Conservation (phyloP, 1,140 invertebrate genomes). For the Drosophila sp. region DNA sequence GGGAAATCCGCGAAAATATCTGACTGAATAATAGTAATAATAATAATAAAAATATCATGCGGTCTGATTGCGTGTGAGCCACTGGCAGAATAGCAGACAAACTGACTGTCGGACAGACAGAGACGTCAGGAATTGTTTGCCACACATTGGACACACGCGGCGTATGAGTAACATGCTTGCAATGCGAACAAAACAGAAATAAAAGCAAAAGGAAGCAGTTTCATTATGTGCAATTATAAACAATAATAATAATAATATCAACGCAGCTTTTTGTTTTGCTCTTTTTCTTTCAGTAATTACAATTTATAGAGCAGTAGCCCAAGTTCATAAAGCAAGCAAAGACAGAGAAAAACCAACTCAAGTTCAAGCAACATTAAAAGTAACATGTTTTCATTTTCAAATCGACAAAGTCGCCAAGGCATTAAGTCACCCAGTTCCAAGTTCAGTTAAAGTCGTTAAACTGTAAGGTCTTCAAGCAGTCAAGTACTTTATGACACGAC, state of each 20-base stretch:
- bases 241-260: conserved; percentile 18
- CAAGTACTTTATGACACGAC: conserved; percentile 32
- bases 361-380: conserved; percentile 26
- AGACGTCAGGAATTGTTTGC: conserved; percentile 10
- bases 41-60: conserved; percentile 40
- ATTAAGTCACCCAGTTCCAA: conserved; percentile 28
- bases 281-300: conserved; percentile 1
- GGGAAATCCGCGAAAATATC: conserved; percentile 70
- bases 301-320: conserved; percentile 33
- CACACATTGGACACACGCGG: conserved; percentile 35
- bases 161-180: conserved; percentile 51
- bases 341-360: conserved; percentile 16
- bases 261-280: background rate
- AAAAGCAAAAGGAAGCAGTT: conserved; percentile 12
- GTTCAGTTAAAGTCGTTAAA: conserved; percentile 38
- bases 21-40: conserved; percentile 49
- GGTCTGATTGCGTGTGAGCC: conserved; percentile 19
- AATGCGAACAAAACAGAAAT: conserved; percentile 27
- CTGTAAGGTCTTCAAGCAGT: conserved; percentile 15
- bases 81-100: conserved; percentile 32
- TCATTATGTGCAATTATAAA: conserved; percentile 10
- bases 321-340: conserved; percentile 15
- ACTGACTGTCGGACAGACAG: conserved; percentile 13
- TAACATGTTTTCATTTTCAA: conserved; percentile 10
- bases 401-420: conserved; percentile 1